Percentiles rank a stretch among this genome's conserved stretches.
phyloP scores from a whole-genome alignment of 2,113 vertebrate genomes.

The Thunnus thynnus region DNA sequence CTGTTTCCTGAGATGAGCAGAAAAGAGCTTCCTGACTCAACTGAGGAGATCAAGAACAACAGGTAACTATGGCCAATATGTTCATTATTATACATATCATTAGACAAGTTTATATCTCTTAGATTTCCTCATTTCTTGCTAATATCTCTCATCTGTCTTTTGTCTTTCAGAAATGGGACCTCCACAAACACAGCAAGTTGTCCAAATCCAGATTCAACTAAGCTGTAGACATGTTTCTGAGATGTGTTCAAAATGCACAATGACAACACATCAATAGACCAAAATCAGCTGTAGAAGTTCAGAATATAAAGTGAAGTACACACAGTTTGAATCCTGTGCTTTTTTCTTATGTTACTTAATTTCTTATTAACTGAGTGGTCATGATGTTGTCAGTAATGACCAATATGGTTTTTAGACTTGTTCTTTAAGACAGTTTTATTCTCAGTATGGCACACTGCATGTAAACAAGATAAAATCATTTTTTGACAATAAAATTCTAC shows the following conservation, averaged over 20 bases:
- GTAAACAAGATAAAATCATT: background rate
- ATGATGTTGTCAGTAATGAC: too few relatives aligned
- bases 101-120: background rate
- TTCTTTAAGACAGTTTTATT: too few relatives aligned
- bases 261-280: background rate
- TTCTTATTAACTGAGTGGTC: too few relatives aligned
- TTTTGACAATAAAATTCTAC: too few relatives aligned
- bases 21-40: conserved; percentile 78
- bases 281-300: background rate
- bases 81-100: background rate
- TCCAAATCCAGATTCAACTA: background rate
- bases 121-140: background rate
- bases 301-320: background rate
- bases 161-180: conserved; percentile 19
- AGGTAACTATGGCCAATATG: conserved; percentile 27
- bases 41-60: conserved; percentile 51
- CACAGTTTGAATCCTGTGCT: background rate
- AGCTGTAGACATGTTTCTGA: conserved; percentile 10
- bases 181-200: background rate
- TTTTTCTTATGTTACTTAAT: background rate
- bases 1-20: conserved; percentile 85
- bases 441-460: background rate
- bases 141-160: background rate
- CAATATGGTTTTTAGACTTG: too few relatives aligned
- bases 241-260: background rate